A percentile compares a stretch with the other conserved stretches of the same genome.
These are phyloP conservation scores for Poeciliopsis turneri DNA, from an alignment of 2,797 vertebrate species.

Conservation along the genomic window DNA sequence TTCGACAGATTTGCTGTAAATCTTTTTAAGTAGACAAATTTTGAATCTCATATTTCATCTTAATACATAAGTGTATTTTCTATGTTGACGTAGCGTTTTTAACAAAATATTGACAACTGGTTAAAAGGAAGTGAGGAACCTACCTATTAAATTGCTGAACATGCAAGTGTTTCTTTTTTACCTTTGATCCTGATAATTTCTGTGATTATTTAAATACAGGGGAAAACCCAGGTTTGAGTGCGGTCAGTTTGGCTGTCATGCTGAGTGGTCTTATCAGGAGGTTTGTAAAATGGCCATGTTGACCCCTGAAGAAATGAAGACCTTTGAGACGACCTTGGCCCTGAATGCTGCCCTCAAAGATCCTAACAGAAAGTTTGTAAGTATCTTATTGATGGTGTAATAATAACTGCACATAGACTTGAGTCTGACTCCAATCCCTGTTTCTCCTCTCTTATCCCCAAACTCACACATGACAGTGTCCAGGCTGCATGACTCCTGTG, in stretches of 20 bases:
- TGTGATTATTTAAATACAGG: slow-evolving; percentile 38
- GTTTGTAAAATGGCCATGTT: slow-evolving; percentile 72
- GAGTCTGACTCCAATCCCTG: neutral
- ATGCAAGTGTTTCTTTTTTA: neutral
- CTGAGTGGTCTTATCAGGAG: slow-evolving; percentile 65
- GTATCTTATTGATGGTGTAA: neutral
- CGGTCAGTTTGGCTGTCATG: slow-evolving; percentile 49
- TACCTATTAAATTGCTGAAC: neutral
- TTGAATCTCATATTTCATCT: no score
- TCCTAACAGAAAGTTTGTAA: neutral
- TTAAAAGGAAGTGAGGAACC: neutral
- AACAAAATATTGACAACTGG: neutral
- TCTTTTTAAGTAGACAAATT: no score
- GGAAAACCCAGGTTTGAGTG: slow-evolving; percentile 64
- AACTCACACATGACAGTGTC: neutral
- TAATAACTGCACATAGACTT: neutral
- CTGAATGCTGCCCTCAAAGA: slow-evolving; percentile 2
- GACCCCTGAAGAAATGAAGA: slow-evolving; percentile 55
- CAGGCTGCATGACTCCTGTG: slow-evolving; percentile 2
- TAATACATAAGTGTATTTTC: neutral
- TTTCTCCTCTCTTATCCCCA: slow-evolving; percentile 2
- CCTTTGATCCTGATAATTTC: neutral
- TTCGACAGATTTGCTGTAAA: neutral
- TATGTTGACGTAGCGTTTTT: neutral
- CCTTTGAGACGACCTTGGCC: slow-evolving; percentile 60